Evolutionary conservation across 2,797 vertebrate genomes (phyloP).

Genomic region (Spinibarbus caldwelli): DNA sequence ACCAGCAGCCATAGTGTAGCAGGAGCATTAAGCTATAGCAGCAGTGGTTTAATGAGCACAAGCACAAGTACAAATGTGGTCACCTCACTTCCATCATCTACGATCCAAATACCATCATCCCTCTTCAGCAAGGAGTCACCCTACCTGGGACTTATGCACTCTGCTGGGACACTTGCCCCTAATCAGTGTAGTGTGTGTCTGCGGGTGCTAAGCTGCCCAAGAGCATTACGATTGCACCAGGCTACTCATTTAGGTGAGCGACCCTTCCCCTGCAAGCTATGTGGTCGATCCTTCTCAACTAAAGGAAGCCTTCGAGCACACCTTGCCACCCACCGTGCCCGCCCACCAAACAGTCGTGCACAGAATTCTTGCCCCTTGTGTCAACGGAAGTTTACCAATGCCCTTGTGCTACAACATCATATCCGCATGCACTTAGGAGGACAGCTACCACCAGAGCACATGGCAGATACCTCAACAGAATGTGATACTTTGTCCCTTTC

Average conservation of each 20-base stretch:
- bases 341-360: slow-evolving; percentile 81
- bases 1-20: slow-evolving; percentile 54
- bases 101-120: slow-evolving; percentile 68
- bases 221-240: slow-evolving; percentile 88
- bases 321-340: slow-evolving; percentile 86
- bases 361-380: slow-evolving; percentile 92
- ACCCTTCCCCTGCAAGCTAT: slow-evolving; percentile 91
- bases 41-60: slow-evolving; percentile 71
- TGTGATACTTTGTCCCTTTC: slow-evolving; percentile 61
- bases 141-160: slow-evolving; percentile 66
- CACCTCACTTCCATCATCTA: slow-evolving; percentile 72
- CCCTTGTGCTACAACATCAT: slow-evolving; percentile 91
- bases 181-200: slow-evolving; percentile 92
- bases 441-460: slow-evolving; percentile 81
- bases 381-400: slow-evolving; percentile 92
- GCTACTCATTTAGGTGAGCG: slow-evolving; percentile 91
- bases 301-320: slow-evolving; percentile 90
- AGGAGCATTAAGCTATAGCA: slow-evolving; percentile 37
- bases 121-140: slow-evolving; percentile 77
- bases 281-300: slow-evolving; percentile 90
- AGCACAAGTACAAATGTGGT: slow-evolving; percentile 74
- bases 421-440: slow-evolving; percentile 93
- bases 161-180: slow-evolving; percentile 70
- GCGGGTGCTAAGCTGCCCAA: slow-evolving; percentile 87
- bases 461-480: slow-evolving; percentile 67